phyloP scores from a whole-genome alignment of 2,797 vertebrate species.

The Bothrops alternatus region DNA sequence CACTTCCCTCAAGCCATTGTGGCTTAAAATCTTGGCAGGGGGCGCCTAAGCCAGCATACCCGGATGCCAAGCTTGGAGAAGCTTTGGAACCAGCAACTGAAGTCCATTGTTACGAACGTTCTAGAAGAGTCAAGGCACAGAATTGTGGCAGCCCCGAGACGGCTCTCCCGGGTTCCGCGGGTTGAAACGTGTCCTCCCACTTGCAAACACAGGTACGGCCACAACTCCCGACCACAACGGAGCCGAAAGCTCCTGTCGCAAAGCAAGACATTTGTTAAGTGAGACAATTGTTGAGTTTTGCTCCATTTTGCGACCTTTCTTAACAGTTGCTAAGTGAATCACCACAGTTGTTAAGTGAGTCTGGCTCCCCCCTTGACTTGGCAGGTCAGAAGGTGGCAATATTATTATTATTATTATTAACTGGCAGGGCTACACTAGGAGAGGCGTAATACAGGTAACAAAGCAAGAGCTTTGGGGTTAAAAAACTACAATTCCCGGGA shows the following conservation, averaged over 20 bases:
- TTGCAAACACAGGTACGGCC: no score
- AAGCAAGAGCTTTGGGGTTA: background rate
- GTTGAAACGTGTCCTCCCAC: background rate
- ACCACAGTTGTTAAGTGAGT: background rate
- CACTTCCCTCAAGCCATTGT: background rate
- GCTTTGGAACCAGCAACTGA: background rate
- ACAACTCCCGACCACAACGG: background rate
- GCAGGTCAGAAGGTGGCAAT: fast-evolving
- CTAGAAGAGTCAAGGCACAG: background rate
- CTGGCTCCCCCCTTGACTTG: background rate
- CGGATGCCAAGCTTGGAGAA: background rate
- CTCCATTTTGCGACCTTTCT: background rate
- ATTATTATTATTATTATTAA: no score
- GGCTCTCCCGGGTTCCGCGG: background rate
- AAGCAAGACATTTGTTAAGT: background rate
- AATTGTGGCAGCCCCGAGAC: background rate
- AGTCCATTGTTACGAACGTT: background rate
- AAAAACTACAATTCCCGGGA: background rate
- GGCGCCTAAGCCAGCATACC: no score
- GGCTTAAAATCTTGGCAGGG: background rate
- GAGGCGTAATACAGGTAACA: no score
- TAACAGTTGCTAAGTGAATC: background rate
- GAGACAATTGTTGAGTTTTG: no score
- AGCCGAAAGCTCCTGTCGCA: background rate
- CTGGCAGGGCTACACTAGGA: no score